Percentiles rank a stretch among this genome's conserved stretches.
Conservation (phyloP, 2,113 vertebrate genomes). For the Eidolon helvum region DNA sequence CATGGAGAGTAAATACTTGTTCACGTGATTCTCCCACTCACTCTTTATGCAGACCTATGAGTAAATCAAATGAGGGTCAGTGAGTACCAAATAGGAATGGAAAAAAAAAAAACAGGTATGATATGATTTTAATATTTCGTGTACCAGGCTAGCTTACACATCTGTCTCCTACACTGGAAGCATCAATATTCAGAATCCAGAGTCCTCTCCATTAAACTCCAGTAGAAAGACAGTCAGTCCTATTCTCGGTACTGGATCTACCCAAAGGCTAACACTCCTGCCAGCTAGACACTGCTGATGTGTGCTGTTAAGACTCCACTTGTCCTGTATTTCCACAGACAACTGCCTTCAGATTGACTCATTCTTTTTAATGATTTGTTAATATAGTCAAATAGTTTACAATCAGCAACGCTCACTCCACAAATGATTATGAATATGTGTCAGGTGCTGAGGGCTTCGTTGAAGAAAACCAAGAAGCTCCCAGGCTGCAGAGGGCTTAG, state of each 20-base stretch:
- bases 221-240: background rate
- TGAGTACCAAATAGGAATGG: background rate
- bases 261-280: background rate
- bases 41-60: background rate
- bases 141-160: background rate
- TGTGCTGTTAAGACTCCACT: background rate
- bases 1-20: background rate
- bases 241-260: background rate
- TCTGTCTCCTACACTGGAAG: background rate
- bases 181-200: background rate
- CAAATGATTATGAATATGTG: background rate
- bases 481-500: background rate
- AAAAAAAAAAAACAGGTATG: background rate
- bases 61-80: background rate
- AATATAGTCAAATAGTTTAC: background rate
- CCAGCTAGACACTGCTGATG: background rate
- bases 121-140: background rate
- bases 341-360: background rate
- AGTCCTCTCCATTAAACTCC: background rate
- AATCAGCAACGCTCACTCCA: background rate
- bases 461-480: background rate
- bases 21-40: background rate
- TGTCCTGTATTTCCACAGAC: background rate
- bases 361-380: background rate
- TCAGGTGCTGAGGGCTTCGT: background rate